Evolutionary conservation across 2,113 vertebrate species (phyloP), one percentile per base, ranked within the genome.

Genomic region (Mastomys natalensis): DNA sequence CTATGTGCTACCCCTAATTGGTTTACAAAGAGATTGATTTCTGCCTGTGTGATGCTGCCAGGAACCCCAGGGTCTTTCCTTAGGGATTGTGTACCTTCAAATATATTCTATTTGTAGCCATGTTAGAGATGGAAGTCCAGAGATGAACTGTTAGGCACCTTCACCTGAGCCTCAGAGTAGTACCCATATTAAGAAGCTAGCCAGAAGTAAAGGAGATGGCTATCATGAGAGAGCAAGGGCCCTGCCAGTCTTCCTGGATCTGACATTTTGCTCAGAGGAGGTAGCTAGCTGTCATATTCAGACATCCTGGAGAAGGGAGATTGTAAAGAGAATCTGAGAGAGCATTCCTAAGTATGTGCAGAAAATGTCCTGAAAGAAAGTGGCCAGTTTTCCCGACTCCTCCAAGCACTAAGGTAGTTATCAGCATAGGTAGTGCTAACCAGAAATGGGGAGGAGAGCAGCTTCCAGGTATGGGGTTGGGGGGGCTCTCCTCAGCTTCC

Each of bases 1-100:
- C 88, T 66, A 66, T 1, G 3, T 58, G 24, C 90, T 77, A 43
- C 17, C 78, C 51, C 84, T 90, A 95, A 81, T 81, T 97, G 89
- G 73, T 94, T 74, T 91, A 78, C 96, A 91, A 85, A 89, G 93
- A 96, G 45, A 88, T 92, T 92, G 94, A 96, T 96, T 94, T 94
- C 93, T 97, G 93, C 82, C 92, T 48, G 40, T 85, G 89, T 85
- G 64, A 90, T 90, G 92, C 90, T 37, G 55, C 77, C 66, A 37
- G 86, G 80, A 77, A 64, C 94, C 87, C 80, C 64, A 80, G 87
- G 77, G 81, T 87, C 92, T 80, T 86, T 96, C 90, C 66, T 90
- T 58, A 5, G 93, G 87, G 94, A 91, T 84, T 29, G 34, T 0
- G 3, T 24, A 48, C 78, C 51, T 95, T 84, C 91, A 95, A 45